phyloP scores from a whole-genome alignment of 2,888 invertebrate species.

The Spisula solida region DNA sequence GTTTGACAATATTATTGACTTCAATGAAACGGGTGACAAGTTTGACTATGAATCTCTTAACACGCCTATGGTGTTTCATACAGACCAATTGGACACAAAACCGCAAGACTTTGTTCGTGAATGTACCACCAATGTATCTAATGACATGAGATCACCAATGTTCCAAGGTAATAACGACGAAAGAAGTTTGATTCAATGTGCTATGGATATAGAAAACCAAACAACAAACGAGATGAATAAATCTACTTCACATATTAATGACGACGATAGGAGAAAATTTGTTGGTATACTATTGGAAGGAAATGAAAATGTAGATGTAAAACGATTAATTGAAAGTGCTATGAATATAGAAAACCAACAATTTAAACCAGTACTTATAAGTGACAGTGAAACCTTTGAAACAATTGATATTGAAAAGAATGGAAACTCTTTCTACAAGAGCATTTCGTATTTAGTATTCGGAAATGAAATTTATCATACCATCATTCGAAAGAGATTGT shows the following conservation, averaged over 20 bases:
- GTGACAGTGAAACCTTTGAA: conserved; percentile 23
- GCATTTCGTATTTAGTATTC: conserved; percentile 20
- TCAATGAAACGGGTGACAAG: too few species aligned
- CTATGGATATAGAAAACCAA: too few species aligned
- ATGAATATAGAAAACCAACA: not conserved
- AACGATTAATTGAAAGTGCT: too few species aligned
- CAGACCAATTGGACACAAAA: too few species aligned
- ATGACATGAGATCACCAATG: not conserved
- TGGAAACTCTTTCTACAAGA: conserved; percentile 30
- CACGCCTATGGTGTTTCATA: too few species aligned
- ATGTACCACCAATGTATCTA: not conserved
- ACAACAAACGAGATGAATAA: too few species aligned
- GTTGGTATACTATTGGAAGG: not conserved
- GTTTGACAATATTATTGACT: too few species aligned
- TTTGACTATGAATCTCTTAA: too few species aligned
- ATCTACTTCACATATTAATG: not conserved
- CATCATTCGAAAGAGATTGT: not conserved
- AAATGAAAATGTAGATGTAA: not conserved
- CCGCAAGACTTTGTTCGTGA: not conserved
- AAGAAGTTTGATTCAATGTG: too few species aligned
- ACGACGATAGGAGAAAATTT: not conserved
- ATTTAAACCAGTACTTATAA: not conserved
- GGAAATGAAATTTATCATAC: conserved; percentile 27
- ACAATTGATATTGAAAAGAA: not conserved
- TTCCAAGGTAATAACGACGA: not conserved